Base-by-base conservation (phyloP, 2,113 vertebrate genomes). In the Abramis brama region DNA sequence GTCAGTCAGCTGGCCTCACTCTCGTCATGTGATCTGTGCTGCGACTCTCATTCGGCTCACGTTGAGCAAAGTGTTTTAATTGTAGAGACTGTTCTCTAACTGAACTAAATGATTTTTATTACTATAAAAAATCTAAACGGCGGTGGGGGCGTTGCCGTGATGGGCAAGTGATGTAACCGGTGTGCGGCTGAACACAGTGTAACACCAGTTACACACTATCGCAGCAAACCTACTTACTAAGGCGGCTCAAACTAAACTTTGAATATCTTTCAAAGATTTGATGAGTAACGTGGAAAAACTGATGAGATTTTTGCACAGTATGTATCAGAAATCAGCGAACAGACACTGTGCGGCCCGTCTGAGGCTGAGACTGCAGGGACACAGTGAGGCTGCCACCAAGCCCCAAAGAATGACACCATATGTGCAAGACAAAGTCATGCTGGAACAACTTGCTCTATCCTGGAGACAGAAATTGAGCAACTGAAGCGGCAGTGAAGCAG, bases 401-500 rank as follows among this genome's bases (percentile, higher is more conserved):
- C 75, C 47, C 45, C 3, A 9, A 45, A 68, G 62, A 33, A 45
- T 52, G 62, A 70, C 70, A 50, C 45, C 60, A 68, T 50, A 82
- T 82, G 79, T 82, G 43, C 52, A 45, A 52, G 80, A 30, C 47
- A 70, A 70, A 52, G 60, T 47, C 45, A 66, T 52, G 19, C 45
- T 52, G 80, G 62, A 82, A 82, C 80, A 82, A 82, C 43, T 64
- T 82, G 45, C 47, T 68, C 27, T 25, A 30, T 66, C 12, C 43
- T 33, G 62, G 62, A 55, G 45, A 70, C 27, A 36, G 39, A 50
- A 21, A 50, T 23, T 64, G 43, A 30, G 45, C 45, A 76, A 45
- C 73, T 52, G 75, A 55, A 47, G 71, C n/a, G 43, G 71, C 71
- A 47, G 73, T 75, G 43, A 75, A 77, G 75, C 50, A 77, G 75